Evolutionary conservation across 2,888 invertebrate species (phyloP).

Genomic region (Romanomermis culicivorax): DNA sequence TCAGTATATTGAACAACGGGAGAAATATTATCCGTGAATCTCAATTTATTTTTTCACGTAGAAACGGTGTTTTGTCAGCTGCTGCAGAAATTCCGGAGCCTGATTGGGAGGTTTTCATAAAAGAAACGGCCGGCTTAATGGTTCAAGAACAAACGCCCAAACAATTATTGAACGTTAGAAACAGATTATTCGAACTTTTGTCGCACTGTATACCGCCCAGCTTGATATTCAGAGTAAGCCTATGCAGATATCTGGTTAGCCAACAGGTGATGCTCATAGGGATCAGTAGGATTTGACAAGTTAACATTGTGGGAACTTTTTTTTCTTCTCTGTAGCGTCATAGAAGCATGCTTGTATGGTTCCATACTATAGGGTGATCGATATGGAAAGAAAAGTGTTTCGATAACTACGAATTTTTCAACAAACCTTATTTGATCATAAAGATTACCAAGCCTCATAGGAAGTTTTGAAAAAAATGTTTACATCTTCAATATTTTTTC

Average conservation of each 20-base stretch:
- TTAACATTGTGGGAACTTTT: neutral
- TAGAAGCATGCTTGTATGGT: too few species aligned
- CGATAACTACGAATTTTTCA: too few species aligned
- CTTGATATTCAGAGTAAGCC: constrained; percentile 56
- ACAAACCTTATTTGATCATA: too few species aligned
- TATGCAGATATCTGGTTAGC: neutral
- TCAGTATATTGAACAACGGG: neutral
- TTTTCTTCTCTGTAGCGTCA: too few species aligned
- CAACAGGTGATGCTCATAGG: too few species aligned
- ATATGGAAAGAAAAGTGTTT: too few species aligned
- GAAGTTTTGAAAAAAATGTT: too few species aligned
- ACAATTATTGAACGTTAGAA: constrained; percentile 53
- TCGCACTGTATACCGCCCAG: constrained; percentile 80
- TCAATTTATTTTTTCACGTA: constrained; percentile 18
- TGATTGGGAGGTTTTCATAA: constrained; percentile 76
- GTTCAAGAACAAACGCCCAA: constrained; percentile 63
- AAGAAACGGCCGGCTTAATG: constrained; percentile 63
- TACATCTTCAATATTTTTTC: too few species aligned
- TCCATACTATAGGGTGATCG: too few species aligned
- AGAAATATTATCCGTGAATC: neutral
- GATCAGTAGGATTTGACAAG: too few species aligned
- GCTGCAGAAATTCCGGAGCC: constrained; percentile 62
- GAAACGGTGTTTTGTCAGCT: constrained; percentile 43
- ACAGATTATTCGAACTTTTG: constrained; percentile 70
- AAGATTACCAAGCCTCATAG: too few species aligned